These are phyloP conservation scores for Solenopsis fugax DNA, from an alignment of 1,140 invertebrate genomes.

Conservation along the genomic window DNA sequence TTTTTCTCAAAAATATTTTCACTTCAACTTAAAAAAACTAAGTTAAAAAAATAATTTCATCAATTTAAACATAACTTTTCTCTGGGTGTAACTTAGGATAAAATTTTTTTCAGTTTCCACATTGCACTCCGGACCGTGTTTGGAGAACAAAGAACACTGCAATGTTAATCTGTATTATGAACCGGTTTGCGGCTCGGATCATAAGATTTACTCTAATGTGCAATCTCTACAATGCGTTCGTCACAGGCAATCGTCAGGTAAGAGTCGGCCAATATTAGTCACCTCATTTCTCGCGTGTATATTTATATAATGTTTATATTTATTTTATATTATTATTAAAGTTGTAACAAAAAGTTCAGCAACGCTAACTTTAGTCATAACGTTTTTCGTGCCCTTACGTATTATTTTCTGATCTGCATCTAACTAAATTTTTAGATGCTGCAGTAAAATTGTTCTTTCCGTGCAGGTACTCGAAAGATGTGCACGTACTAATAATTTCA, in stretches of 20 bases:
- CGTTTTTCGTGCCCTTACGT: not conserved
- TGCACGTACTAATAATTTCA: not conserved
- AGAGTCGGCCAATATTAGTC: not conserved
- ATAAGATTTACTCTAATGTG: conserved; percentile 78
- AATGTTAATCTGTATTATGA: conserved; percentile 76
- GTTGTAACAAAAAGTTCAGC: conserved; percentile 50
- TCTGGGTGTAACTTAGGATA: not conserved
- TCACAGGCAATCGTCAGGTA: conserved; percentile 32
- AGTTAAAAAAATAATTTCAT: no score
- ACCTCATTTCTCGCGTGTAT: not conserved
- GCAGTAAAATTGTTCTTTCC: no score
- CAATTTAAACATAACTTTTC: no score
- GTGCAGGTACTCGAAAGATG: not conserved
- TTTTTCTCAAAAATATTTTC: no score
- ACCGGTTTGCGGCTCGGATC: conserved; percentile 80
- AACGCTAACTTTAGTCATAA: not conserved
- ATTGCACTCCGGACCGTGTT: conserved; percentile 70
- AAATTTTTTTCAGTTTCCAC: conserved; percentile 53
- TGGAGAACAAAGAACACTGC: conserved; percentile 53
- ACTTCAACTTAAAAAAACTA: no score
- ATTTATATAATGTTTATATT: not conserved
- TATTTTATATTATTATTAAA: conserved; percentile 33
- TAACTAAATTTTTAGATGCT: no score
- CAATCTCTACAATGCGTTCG: conserved; percentile 78
- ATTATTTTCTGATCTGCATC: no score